Conservation (phyloP, 2,797 vertebrate species). For the Mus spretus region DNA sequence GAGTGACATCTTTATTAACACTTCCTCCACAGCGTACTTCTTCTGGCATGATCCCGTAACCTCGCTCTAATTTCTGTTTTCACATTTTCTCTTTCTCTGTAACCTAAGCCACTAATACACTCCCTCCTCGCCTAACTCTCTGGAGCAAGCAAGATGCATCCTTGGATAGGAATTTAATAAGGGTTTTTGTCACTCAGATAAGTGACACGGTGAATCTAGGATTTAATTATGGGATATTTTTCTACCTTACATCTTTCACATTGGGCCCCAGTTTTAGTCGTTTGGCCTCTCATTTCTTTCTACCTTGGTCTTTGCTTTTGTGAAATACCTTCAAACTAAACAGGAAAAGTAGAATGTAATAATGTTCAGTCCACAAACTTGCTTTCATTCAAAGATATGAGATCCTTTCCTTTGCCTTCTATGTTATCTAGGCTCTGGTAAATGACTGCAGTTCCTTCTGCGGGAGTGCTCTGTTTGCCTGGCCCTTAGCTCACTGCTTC, state of each 20-base stretch:
- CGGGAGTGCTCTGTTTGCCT: neutral
- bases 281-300: neutral
- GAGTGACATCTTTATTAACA: conserved; percentile 63
- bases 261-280: neutral
- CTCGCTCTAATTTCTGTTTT: conserved; percentile 1
- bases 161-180: neutral
- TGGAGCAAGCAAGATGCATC: neutral
- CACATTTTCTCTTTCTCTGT: neutral
- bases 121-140: neutral
- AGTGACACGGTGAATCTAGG: neutral
- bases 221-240: conserved; percentile 9
- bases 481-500: neutral
- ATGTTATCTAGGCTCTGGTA: neutral
- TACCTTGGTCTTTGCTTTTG: neutral
- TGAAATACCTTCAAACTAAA: conserved; percentile 6
- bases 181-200: neutral
- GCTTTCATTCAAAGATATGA: neutral
- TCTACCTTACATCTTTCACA: neutral
- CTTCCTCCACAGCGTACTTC: conserved; percentile 9
- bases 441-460: neutral
- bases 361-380: neutral
- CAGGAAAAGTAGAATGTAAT: neutral
- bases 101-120: neutral
- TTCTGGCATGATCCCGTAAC: neutral
- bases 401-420: neutral